A percentile compares a stretch with the other conserved stretches of the same genome.
These are phyloP conservation scores for Diadegma fenestrale DNA, from an alignment of 2,888 invertebrate species.

Conservation along the genomic window DNA sequence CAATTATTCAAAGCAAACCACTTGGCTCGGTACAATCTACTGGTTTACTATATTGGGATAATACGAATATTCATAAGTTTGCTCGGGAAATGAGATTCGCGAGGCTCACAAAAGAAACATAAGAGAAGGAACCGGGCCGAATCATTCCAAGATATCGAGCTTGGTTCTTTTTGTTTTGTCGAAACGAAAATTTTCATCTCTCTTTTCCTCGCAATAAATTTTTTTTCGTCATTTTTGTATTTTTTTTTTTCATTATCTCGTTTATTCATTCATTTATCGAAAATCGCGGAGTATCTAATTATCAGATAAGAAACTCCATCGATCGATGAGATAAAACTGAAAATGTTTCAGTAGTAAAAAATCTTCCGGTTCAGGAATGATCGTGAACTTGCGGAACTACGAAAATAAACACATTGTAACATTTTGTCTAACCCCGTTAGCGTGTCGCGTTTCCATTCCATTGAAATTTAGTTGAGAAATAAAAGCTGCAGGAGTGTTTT, in stretches of 20 bases:
- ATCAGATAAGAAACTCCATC: background rate
- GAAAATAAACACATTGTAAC: background rate
- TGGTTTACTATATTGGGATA: slow-evolving; percentile 7
- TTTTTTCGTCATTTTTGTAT: background rate
- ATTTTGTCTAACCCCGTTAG: background rate
- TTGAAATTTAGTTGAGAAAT: background rate
- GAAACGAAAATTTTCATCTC: background rate
- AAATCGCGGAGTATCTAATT: background rate
- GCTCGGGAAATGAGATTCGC: slow-evolving; percentile 26
- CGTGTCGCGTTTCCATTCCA: background rate
- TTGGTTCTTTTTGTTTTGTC: background rate
- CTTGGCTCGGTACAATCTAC: background rate
- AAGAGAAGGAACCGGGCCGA: slow-evolving; percentile 19
- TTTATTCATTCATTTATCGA: background rate
- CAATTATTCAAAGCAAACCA: background rate
- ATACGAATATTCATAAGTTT: slow-evolving; percentile 29
- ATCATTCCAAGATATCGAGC: slow-evolving; percentile 47
- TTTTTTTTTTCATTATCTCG: background rate
- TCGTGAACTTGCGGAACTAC: background rate
- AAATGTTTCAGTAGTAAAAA: background rate
- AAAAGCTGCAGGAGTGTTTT: slow-evolving; percentile 2
- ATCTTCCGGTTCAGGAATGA: background rate
- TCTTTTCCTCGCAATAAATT: background rate
- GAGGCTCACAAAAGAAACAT: slow-evolving; percentile 38
- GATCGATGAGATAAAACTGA: background rate